Base-by-base conservation (phyloP, 2,888 invertebrate genomes). In the Linnaemya tessellans region DNA sequence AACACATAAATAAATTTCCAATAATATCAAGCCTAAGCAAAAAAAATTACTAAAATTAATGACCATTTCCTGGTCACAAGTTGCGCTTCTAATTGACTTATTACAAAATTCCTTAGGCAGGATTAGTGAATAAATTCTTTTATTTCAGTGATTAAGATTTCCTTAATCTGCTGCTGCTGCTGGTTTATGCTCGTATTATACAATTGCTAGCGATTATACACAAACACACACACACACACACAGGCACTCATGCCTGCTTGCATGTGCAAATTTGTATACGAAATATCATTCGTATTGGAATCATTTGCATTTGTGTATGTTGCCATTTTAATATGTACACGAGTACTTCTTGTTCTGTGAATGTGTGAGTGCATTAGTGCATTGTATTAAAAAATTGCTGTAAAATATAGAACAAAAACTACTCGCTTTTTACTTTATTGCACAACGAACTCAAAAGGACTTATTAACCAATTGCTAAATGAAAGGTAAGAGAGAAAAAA, bases 361-460 rank as follows among this genome's bases (percentile, higher is more conserved):
- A 8, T 30, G 54, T 64, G 18, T 11, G 51, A 41, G 58, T 51
- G 64, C 62, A 46, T 56, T 64, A 75, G 56, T 77, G 82, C 82
- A 77, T 70, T 71, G 77, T 41, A 70, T 58, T 64, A 38, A 56
- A 81, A 82, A 82, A 77, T 56, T 82, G 75, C 77, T 77, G 56
- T 56, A 71, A 82, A 82, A 82, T 82, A 65, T 71, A 65, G 58
- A 77, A 71, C 70, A 71, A 46, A 54, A 82, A 22, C 54, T 46
- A 38, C 25, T 64, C 56, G 70, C 54, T 51, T 65, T 73, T 58
- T 46, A n/a, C 18, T 67, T 80, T 58, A 80, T 49, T 73, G 65
- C 65, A 74, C 64, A 58, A 56, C 49, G 54, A 71, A 80, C 10
- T 80, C 10, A 74, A 51, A 74, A 80, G 49, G 74, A 51, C 65